phyloP scores from a whole-genome alignment of 2,888 invertebrate genomes.

The Habrosyne pyritoides region DNA sequence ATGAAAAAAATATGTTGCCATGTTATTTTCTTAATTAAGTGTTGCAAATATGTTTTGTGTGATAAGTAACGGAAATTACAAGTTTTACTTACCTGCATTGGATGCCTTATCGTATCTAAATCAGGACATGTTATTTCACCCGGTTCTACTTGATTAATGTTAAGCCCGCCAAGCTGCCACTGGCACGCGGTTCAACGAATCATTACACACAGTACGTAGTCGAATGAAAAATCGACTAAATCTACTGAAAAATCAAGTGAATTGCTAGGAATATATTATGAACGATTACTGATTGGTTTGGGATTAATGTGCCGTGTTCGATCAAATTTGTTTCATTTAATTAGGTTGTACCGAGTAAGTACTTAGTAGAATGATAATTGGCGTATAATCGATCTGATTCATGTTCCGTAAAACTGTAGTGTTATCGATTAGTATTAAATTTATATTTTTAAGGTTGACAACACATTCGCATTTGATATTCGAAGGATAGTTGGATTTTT shows the following conservation, averaged over 20 bases:
- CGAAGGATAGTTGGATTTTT: no score
- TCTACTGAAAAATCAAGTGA: conserved; percentile 3
- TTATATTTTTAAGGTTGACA: no score
- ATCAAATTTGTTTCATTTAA: neutral
- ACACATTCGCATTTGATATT: no score
- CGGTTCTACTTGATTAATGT: conserved; percentile 32
- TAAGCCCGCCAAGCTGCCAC: conserved; percentile 25
- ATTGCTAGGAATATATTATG: neutral
- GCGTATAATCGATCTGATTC: neutral
- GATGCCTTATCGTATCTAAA: conserved; percentile 23
- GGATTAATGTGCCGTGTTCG: neutral
- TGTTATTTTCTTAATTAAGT: neutral
- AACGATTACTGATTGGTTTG: neutral
- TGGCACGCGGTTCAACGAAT: conserved; percentile 29
- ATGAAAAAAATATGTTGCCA: neutral
- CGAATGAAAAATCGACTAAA: conserved; percentile 27
- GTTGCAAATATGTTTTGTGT: neutral
- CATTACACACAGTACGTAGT: conserved; percentile 25
- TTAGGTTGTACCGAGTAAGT: neutral
- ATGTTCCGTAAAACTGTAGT: neutral
- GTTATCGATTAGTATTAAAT: neutral
- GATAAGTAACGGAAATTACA: neutral
- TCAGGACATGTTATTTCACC: conserved; percentile 8
- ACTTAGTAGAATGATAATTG: neutral
- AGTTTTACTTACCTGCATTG: conserved; percentile 9